Evolutionary conservation across 2,797 vertebrate genomes (phyloP).

Genomic region (Amniataba percoides): DNA sequence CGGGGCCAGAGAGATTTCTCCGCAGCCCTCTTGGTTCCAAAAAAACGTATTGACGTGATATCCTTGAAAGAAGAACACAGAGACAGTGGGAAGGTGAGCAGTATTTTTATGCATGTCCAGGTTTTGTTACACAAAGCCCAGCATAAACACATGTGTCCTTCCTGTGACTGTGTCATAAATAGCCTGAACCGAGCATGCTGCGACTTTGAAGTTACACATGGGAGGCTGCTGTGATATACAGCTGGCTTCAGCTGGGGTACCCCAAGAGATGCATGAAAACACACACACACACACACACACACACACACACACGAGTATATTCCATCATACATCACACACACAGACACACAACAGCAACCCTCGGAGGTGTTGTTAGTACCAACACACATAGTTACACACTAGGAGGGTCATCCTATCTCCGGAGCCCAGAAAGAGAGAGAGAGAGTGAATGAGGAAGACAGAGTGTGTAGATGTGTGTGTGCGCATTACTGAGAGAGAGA

Average conservation of each 20-base stretch:
- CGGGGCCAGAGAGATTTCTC: conserved; percentile 45
- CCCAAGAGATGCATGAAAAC: conserved; percentile 81
- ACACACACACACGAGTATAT: conserved; percentile 50
- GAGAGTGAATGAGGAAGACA: conserved; percentile 39
- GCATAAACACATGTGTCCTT: conserved; percentile 79
- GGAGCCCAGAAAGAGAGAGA: conserved; percentile 36
- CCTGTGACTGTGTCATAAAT: conserved; percentile 83
- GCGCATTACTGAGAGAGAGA: background rate
- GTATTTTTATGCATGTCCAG: conserved; percentile 70
- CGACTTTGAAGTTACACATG: conserved; percentile 82
- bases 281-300: conserved; percentile 45
- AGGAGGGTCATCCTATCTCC: conserved; percentile 64
- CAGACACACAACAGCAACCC: conserved; percentile 58
- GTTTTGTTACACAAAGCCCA: conserved; percentile 75
- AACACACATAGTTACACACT: conserved; percentile 69
- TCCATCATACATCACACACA: conserved; percentile 59
- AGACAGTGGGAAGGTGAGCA: conserved; percentile 56
- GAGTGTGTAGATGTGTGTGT: background rate
- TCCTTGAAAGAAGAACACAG: conserved; percentile 58
- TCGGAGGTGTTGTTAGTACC: conserved; percentile 71
- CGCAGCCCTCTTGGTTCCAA: conserved; percentile 41
- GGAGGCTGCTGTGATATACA: conserved; percentile 81
- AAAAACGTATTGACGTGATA: conserved; percentile 59
- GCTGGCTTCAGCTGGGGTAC: conserved; percentile 74
- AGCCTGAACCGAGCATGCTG: conserved; percentile 71